Base-by-base conservation (phyloP, 2,888 invertebrate genomes). In the Drosophila mercatorum region DNA sequence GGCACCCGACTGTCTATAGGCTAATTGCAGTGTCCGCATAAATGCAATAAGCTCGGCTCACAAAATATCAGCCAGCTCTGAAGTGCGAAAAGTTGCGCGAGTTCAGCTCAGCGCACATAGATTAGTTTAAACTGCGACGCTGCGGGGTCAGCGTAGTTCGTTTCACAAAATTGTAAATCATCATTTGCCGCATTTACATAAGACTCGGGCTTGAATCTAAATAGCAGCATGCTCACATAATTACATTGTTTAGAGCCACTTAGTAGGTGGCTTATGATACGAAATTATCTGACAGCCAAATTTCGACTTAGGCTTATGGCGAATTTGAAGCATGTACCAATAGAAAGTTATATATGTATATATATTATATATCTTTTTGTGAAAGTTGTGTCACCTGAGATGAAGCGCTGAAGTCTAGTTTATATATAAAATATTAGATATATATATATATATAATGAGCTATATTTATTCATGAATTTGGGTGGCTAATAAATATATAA, bases 1-100 rank as follows among this genome's bases (percentile, higher is more conserved):
- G 49, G 43, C 63, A 51, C 66, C 47, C 66, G 64, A 59, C 71
- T 62, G 78, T 61, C 60, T 66, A 58, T 46, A 68, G 75, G 70
- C 73, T 83, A 83, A 83, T 83, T 88, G 75, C 60, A 74, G 84
- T 70, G 75, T 61, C 68, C 69, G 72, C 61, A 58, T 40, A 76
- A 85, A 59, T 79, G 68, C 77, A 76, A 58, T 65, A 71, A 65
- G 66, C 57, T 52, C 17, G 40, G 31, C 59, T 56, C 41, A 26
- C n/a, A 75, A 69, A 75, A 75, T 74, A 74, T 86, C 75, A 72
- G 74, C 76, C 52, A 67, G 81, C 68, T 67, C 57, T 72, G 79
- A 83, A 83, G 89, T 84, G 84, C 83, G 84, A 84, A 88, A 69
- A 71, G 73, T 71, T 72, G 62, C 68, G 58, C 68, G 58, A 71